Conservation (phyloP, 2,797 vertebrate genomes). For the Sebastes glaucus region DNA sequence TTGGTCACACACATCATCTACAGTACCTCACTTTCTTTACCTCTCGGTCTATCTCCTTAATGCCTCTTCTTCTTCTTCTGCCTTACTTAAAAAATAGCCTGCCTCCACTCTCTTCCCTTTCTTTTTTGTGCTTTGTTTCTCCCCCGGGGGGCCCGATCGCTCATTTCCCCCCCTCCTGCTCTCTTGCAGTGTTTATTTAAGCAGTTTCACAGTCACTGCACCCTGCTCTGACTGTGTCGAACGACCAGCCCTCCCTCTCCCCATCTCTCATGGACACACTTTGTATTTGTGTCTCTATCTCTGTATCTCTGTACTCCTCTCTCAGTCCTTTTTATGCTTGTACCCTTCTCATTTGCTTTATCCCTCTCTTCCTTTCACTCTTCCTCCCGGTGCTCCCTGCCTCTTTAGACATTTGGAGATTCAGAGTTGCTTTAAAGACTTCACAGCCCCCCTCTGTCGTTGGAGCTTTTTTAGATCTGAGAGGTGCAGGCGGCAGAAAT, state of each 20-base stretch:
- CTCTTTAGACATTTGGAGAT: slow-evolving; percentile 50
- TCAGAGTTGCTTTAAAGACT: slow-evolving; percentile 56
- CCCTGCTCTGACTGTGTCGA: slow-evolving; percentile 58
- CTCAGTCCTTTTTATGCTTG: slow-evolving; percentile 4
- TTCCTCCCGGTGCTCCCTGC: slow-evolving; percentile 36
- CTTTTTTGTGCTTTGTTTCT: slow-evolving; percentile 19
- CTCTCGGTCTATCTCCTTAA: slow-evolving; percentile 2
- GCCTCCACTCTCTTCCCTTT: slow-evolving; percentile 19
- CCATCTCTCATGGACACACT: slow-evolving; percentile 39
- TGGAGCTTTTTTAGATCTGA: slow-evolving; percentile 65
- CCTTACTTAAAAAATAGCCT: slow-evolving; percentile 26
- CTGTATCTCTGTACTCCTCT: slow-evolving; percentile 33
- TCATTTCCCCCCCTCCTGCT: slow-evolving; percentile 25
- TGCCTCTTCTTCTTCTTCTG: slow-evolving; percentile 8
- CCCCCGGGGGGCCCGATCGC: slow-evolving; percentile 5
- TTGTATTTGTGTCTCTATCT: slow-evolving; percentile 39
- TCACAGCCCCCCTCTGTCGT: slow-evolving; percentile 30
- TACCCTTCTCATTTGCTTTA: slow-evolving; percentile 19
- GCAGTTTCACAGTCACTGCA: slow-evolving; percentile 77
- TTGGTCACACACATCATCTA: slow-evolving; percentile 30
- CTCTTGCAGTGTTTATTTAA: slow-evolving; percentile 78
- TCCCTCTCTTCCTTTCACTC: slow-evolving; percentile 38
- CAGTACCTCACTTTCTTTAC: slow-evolving; percentile 23
- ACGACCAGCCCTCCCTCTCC: slow-evolving; percentile 35
- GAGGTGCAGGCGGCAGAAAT: slow-evolving; percentile 57